Conservation (phyloP, 2,888 invertebrate species). For the Dermolepida albohirtum region DNA sequence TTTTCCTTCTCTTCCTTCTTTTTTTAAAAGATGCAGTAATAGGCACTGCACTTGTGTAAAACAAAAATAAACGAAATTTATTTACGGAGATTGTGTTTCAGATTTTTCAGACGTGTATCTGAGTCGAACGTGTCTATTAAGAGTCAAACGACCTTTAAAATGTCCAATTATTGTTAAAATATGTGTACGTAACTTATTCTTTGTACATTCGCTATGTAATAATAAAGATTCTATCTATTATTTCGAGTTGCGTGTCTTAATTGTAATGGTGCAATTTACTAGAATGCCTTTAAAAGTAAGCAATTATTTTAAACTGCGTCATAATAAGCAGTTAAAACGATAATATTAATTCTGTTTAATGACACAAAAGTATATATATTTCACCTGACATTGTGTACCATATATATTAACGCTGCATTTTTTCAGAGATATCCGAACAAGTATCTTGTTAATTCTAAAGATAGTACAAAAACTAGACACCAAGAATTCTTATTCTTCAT, state of each 20-base stretch:
- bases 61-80: conserved; percentile 36
- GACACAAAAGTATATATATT: conserved; percentile 3
- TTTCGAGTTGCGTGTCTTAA: conserved; percentile 10
- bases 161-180: conserved; percentile 36
- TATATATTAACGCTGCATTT: conserved; percentile 2
- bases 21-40: conserved; percentile 45
- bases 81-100: conserved; percentile 36
- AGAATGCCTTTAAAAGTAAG: conserved; percentile 4
- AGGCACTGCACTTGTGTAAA: conserved; percentile 39
- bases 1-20: conserved; percentile 17
- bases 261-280: conserved; percentile 24
- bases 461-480: too few species aligned
- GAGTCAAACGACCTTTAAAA: conserved; percentile 28
- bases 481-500: too few species aligned
- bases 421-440: too few species aligned
- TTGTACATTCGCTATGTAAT: conserved; percentile 19
- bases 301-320: conserved; percentile 25
- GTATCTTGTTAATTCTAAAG: too few species aligned
- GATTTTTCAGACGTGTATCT: conserved; percentile 29
- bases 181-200: conserved; percentile 15
- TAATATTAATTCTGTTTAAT: conserved; percentile 1
- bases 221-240: conserved; percentile 34
- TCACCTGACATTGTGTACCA: conserved; percentile 5
- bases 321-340: conserved; percentile 16
- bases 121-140: conserved; percentile 26